Conservation (phyloP, 2,797 vertebrate genomes). For the Falco rusticolus region DNA sequence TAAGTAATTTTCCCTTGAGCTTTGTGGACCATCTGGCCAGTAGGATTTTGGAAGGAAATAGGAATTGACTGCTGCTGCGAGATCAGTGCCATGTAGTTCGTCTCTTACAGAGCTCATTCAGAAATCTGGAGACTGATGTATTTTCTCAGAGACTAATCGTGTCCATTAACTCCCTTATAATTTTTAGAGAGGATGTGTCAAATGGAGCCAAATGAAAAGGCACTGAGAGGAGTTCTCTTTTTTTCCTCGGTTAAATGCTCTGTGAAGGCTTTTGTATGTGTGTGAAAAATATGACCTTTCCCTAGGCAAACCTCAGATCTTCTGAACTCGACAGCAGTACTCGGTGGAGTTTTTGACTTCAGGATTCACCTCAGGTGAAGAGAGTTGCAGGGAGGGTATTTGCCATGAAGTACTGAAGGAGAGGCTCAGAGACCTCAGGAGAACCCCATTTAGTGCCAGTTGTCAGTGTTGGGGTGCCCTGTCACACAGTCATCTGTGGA, state of each 20-base stretch:
- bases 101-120: conserved; percentile 31
- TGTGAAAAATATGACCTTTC: not conserved
- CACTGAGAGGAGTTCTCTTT: not conserved
- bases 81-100: conserved; percentile 22
- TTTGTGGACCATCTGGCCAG: conserved; percentile 47
- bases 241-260: not conserved
- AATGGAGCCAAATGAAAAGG: not conserved
- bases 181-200: not conserved
- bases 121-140: not conserved
- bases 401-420: not conserved
- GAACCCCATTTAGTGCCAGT: not conserved
- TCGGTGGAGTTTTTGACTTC: not conserved
- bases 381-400: not conserved
- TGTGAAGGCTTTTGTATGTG: not conserved
- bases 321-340: accelerated
- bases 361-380: not conserved
- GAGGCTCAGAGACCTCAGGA: not conserved
- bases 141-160: conserved; percentile 31
- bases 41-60: conserved; percentile 41
- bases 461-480: not conserved
- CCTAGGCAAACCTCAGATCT: not conserved
- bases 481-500: not conserved
- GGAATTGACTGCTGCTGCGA: conserved; percentile 8
- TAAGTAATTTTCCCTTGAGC: conserved; percentile 36
- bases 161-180: conserved; percentile 19